Evolutionary conservation across 37 sponge, comb jelly and placozoan genomes (phyloP).

Genomic region (Crambe crambe): DNA sequence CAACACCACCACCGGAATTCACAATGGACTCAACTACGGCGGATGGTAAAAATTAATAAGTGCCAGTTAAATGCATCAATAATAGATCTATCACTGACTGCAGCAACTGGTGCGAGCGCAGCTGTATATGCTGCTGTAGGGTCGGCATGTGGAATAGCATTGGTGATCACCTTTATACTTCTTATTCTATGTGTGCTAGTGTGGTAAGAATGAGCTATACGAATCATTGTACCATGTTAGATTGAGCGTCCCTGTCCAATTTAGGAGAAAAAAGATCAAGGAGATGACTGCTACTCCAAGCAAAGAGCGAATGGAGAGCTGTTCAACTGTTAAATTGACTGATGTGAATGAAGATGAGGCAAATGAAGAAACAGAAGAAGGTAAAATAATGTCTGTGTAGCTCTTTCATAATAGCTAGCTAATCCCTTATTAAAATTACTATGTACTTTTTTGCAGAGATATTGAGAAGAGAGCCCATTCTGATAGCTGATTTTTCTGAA

Average conservation of each 20-base stretch:
- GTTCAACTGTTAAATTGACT: too few relatives aligned
- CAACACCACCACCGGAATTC: too few relatives aligned
- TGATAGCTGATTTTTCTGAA: conserved; percentile 55
- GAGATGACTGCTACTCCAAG: too few relatives aligned
- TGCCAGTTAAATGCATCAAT: too few relatives aligned
- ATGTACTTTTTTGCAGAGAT: too few relatives aligned
- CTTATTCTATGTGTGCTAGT: not conserved
- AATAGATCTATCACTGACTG: too few relatives aligned
- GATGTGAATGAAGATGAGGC: not conserved
- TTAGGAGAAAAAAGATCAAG: conserved; percentile 5
- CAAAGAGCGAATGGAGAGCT: too few relatives aligned
- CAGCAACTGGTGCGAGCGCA: not conserved
- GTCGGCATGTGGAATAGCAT: not conserved
- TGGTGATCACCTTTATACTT: not conserved
- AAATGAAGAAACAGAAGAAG: not conserved
- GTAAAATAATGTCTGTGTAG: not conserved
- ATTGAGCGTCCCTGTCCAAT: too few relatives aligned
- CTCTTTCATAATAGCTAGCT: too few relatives aligned
- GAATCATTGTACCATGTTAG: too few relatives aligned
- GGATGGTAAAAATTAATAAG: too few relatives aligned
- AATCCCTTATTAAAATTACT: not conserved
- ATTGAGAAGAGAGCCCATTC: conserved; percentile 15
- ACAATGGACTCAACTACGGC: too few relatives aligned
- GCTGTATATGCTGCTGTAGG: not conserved
- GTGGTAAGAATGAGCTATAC: not conserved